Base-by-base conservation (phyloP, 1,140 invertebrate genomes). In the Drosophila kepulauana region DNA sequence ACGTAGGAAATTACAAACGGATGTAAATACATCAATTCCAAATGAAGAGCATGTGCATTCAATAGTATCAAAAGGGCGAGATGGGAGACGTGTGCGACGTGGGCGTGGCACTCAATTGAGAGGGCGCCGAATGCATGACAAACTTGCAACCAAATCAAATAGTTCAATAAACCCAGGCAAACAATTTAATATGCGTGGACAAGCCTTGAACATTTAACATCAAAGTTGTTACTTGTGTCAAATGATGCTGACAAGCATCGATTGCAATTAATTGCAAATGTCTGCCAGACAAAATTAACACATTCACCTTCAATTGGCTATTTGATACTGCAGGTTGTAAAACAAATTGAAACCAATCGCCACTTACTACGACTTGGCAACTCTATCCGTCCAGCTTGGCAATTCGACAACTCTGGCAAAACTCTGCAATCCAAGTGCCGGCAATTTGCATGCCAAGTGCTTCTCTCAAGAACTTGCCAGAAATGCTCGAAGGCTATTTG, bases 1-100 rank as follows among this genome's bases (percentile, higher is more conserved):
- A 88, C 85, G 84, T 89, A 79, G 80, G 75, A 88, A 89, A 88
- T 88, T 89, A 80, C 85, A 84, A 89, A 81, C 85, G 85, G 85
- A 88, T 87, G 85, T 84, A 89, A 89, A 88, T 81, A 79, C 85
- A 88, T 88, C 78, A 81, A 85, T 84, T 69, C 56, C 56, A 78
- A 80, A 75, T 80, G 79, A 68, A 70, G 80, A 73, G 74, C 69
- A 58, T 65, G 58, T 63, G 58, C 71, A 61, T 13, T 62, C 65
- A 69, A 61, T 74, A 15, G 41, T 43, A 48, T 28, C 35, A 16
- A 62, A 41, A 20, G 73, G 56, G 38, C 41, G 28, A 1, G 38
- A 7, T 2, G 35, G 35, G 35, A 10, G 35, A 8, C 2, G 35
- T 38, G 4, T 25, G 20, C 20, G 4, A 33, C 10, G 52, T 25